Evolutionary conservation across 2,888 invertebrate species (phyloP), one percentile per base, ranked within the genome.

Genomic region (Sphaeridia pumilis): DNA sequence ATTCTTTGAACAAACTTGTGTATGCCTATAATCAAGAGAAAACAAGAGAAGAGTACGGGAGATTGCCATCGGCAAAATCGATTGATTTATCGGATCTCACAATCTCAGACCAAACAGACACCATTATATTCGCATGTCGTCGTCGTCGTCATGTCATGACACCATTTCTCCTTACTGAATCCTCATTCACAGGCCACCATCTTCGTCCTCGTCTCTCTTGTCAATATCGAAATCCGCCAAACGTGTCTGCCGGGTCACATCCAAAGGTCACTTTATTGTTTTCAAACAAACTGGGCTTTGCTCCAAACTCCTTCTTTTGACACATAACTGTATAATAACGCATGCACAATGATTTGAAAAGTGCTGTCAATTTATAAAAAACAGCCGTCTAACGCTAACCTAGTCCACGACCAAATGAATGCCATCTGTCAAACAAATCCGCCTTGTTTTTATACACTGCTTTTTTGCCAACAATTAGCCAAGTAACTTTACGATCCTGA

Each of bases 61-160:
- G 43, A 42, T 27, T 36, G 49, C 49, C 44, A 14, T 38, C 24
- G 52, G 46, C 28, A 14, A 14, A 21, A 55, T 46, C 51, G 52
- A 55, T 52, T 55, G 52, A 52, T 55, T 52, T 55, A 55, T 55
- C 55, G 52, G 48, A 54, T 54, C 54, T 42, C 42, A 54, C 52
- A 52, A 52, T 51, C 31, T 41, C 46, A 36, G 43, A 52, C 38
- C 43, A 52, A 47, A 47, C 26, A n/a, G n/a, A n/a, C n/a, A n/a
- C n/a, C n/a, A n/a, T n/a, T n/a, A n/a, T n/a, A n/a, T n/a, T n/a
- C n/a, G n/a, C n/a, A n/a, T n/a, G n/a, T n/a, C n/a, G n/a, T n/a
- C n/a, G n/a, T n/a, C n/a, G n/a, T n/a, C 47, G 35, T 49, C 49
- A 49, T 54, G 49, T 49, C 49, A 49, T 49, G 49, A 47, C 47